Base-by-base conservation (phyloP, 2,113 vertebrate species). In the Ochotona princeps region DNA sequence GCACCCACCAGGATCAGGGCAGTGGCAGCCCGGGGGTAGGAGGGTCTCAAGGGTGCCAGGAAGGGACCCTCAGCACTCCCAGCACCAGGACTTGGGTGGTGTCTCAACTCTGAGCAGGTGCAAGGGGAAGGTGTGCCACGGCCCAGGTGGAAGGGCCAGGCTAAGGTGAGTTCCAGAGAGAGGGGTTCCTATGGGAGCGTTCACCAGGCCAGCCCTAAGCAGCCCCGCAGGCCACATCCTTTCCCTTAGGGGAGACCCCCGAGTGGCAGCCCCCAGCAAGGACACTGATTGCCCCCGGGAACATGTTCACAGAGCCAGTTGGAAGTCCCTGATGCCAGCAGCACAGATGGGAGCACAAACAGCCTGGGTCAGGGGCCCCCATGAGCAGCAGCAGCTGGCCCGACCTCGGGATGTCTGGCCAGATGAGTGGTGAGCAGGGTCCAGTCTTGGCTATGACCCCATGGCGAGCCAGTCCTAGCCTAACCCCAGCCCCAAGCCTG, bases 291-390 rank as follows among this genome's bases (percentile, higher is more conserved):
- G 20, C 26, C 38, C 12, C 60, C 11, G 35, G 83, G 60, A 73
- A 47, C 25, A 5, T 0, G 18, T 15, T 51, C 13, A 3, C 0
- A 3, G 65, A n/a, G 20, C 26, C n/a, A n/a, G n/a, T n/a, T n/a
- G n/a, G 18, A 35, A 10, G 83, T 87, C 54, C 10, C 61, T 11
- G 67, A 44, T 44, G 38, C 38, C 38, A 44, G 38, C 38, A 44
- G 38, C 38, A 44, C 38, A 44, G 38, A 44, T 6, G 38, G 38
- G 38, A 44, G 38, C 38, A 44, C 38, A 44, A 6, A 44, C 38
- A 44, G 38, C 6, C 38, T 44, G 28, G 80, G 87, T 14, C 3
- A 5, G 11, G 5, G n/a, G 30, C 25, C 57, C n/a, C 15, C 49
- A 28, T 21, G 25, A 57, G 86, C 32, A 20, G 72, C 6, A 26